Conservation (phyloP, 2,797 vertebrate species). For the Benthosema pterotum region DNA sequence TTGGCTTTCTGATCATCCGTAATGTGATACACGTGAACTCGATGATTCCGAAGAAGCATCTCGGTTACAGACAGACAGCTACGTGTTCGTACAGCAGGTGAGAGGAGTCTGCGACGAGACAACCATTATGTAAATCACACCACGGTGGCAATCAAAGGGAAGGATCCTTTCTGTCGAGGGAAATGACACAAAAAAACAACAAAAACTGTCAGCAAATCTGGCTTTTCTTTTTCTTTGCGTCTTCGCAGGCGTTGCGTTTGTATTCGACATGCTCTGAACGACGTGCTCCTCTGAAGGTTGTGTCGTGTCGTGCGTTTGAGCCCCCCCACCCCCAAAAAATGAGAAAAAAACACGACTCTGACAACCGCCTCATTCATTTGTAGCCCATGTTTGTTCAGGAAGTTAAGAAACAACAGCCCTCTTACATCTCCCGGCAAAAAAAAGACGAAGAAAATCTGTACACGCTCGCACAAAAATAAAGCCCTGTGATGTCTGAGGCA, state of each 20-base stretch:
- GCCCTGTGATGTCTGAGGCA: slow-evolving; percentile 44
- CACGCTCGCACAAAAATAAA: slow-evolving; percentile 62
- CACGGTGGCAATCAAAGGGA: slow-evolving; percentile 50
- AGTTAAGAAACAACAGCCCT: slow-evolving; percentile 60
- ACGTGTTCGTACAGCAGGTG: slow-evolving; percentile 38
- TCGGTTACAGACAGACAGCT: neutral
- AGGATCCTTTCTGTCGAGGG: slow-evolving; percentile 54
- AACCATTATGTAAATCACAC: slow-evolving; percentile 63
- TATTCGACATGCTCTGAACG: slow-evolving; percentile 36
- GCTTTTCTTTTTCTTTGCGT: slow-evolving; percentile 57
- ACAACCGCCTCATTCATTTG: slow-evolving; percentile 77
- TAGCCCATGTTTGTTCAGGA: slow-evolving; percentile 65
- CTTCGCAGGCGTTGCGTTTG: slow-evolving; percentile 44
- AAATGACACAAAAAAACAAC: slow-evolving; percentile 56
- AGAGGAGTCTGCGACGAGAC: slow-evolving; percentile 12
- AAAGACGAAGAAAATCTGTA: slow-evolving; percentile 65
- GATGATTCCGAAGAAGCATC: slow-evolving; percentile 14
- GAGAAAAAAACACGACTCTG: slow-evolving; percentile 77
- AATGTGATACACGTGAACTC: slow-evolving; percentile 40
- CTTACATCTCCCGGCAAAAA: slow-evolving; percentile 50
- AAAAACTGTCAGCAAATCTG: slow-evolving; percentile 58
- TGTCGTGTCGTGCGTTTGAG: slow-evolving; percentile 47
- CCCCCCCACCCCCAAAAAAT: too few species aligned
- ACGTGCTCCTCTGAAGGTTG: slow-evolving; percentile 64
- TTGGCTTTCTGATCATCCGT: slow-evolving; percentile 45